Percentiles rank a stretch among this genome's conserved stretches.
phyloP scores from a whole-genome alignment of 2,113 vertebrate species.

The Cisticola juncidis region DNA sequence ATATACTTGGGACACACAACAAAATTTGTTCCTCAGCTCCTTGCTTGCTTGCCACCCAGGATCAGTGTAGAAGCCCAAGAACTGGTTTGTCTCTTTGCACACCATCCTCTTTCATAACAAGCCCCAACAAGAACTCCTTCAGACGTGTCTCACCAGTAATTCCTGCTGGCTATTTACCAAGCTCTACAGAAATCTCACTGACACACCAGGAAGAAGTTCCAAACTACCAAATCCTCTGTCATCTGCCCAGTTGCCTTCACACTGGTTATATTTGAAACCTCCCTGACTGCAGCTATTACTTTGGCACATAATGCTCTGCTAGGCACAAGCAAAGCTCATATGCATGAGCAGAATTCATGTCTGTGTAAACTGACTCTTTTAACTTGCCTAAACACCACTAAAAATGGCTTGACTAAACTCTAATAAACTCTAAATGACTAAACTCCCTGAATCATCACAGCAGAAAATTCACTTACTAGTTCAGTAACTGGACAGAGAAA shows the following conservation, averaged over 20 bases:
- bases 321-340: not conserved
- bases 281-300: not conserved
- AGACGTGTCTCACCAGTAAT: not conserved
- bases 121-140: rapidly evolving
- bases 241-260: not conserved
- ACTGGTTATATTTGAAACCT: not conserved
- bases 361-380: not conserved
- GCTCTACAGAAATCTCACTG: not conserved
- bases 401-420: not conserved
- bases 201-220: not conserved
- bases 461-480: not conserved
- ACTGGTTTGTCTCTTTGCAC: not conserved
- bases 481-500: not conserved
- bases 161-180: not conserved
- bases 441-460: not conserved
- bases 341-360: not conserved
- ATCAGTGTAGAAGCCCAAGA: not conserved
- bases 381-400: not conserved
- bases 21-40: not conserved
- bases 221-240: not conserved
- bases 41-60: not conserved
- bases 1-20: not conserved
- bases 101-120: not conserved
- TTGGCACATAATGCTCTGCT: not conserved
- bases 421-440: not conserved